These are phyloP conservation scores for Apis cerana DNA, from an alignment of 1,140 invertebrate species.

Conservation along the genomic window DNA sequence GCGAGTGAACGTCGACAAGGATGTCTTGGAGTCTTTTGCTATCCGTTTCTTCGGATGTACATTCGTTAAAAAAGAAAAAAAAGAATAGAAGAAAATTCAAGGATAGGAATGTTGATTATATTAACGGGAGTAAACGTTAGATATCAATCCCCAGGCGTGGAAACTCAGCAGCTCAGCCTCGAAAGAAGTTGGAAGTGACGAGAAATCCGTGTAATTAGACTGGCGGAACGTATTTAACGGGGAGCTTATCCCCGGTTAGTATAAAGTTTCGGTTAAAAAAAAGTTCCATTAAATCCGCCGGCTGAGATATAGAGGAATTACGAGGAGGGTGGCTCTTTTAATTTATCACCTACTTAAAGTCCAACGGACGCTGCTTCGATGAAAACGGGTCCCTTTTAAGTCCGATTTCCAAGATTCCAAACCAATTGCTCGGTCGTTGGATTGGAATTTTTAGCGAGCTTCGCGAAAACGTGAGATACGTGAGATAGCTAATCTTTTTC, in stretches of 20 bases:
- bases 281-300: constrained; percentile 72
- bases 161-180: no score
- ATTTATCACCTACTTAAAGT: constrained; percentile 77
- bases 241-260: constrained; percentile 65
- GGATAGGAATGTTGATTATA: background rate
- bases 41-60: no score
- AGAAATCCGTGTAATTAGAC: constrained; percentile 65
- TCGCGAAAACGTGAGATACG: constrained; percentile 54
- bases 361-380: constrained; percentile 55
- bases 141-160: no score
- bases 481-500: background rate
- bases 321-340: constrained; percentile 68
- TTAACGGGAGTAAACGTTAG: background rate
- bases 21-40: no score
- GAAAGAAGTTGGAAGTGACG: constrained; percentile 45
- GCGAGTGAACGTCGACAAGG: background rate
- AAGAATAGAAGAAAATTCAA: no score
- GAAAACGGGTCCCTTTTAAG: constrained; percentile 61
- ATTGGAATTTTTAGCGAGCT: constrained; percentile 57
- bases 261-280: constrained; percentile 71
- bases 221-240: constrained; percentile 69
- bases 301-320: constrained; percentile 64
- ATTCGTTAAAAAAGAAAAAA: no score
- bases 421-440: constrained; percentile 59
- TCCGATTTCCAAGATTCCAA: constrained; percentile 65